These are phyloP conservation scores for Micromys minutus DNA, from an alignment of 2,113 vertebrate genomes.

Conservation along the genomic window DNA sequence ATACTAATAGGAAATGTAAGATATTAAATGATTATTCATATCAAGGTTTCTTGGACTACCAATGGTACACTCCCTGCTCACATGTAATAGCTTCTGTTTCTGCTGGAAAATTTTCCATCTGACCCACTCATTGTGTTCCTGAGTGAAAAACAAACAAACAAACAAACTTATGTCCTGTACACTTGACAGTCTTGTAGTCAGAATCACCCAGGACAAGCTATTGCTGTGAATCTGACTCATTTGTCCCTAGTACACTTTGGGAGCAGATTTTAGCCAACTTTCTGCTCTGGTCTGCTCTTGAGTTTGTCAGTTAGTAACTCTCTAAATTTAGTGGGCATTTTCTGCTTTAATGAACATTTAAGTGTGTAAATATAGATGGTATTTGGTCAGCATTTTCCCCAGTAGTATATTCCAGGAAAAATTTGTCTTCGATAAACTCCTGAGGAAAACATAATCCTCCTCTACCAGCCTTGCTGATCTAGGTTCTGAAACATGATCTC, in stretches of 20 bases:
- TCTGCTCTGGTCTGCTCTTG: conserved; percentile 13
- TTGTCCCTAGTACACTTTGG: neutral
- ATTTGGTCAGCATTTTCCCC: conserved; percentile 63
- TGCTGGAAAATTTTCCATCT: neutral
- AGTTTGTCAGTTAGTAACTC: conserved; percentile 40
- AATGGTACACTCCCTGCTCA: neutral
- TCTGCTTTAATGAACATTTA: conserved; percentile 58
- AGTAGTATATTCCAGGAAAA: conserved; percentile 52
- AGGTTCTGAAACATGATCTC: neutral
- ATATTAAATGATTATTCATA: neutral
- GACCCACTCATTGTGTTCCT: neutral
- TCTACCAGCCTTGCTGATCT: neutral
- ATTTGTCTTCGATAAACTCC: conserved; percentile 64
- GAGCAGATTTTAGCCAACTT: conserved; percentile 4
- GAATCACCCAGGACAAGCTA: neutral
- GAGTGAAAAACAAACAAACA: neutral
- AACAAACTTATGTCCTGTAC: neutral
- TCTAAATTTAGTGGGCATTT: conserved; percentile 47
- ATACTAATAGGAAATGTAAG: neutral
- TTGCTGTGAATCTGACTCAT: neutral
- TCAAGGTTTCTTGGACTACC: neutral
- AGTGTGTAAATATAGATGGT: conserved; percentile 66
- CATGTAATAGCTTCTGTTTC: neutral
- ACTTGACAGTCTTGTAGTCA: neutral
- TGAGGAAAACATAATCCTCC: conserved; percentile 46